Evolutionary conservation across 2,113 vertebrate genomes (phyloP), one percentile per base, ranked within the genome.

Genomic region (Saimiri boliviensis): DNA sequence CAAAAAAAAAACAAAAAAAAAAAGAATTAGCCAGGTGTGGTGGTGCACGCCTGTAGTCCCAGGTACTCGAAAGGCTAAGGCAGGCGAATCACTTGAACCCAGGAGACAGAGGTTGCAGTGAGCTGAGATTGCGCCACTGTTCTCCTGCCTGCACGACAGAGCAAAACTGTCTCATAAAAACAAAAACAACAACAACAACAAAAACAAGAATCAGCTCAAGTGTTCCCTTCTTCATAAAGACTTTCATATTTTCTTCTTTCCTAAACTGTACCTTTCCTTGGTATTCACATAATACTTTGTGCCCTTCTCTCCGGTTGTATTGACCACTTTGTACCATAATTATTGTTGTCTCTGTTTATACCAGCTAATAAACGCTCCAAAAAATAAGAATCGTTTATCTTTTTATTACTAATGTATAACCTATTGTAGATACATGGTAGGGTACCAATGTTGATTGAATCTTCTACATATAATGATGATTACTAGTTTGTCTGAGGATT

Each of bases 1-100:
- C n/a, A n/a, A n/a, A n/a, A n/a, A n/a, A n/a, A n/a, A n/a, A n/a
- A n/a, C n/a, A n/a, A n/a, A n/a, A n/a, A n/a, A n/a, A n/a, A n/a
- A n/a, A n/a, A n/a, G n/a, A n/a, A n/a, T 30, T 63, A 30, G 11
- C 60, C 5, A 1, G 5, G 60, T 5, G 0, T 30, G 27, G 27
- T 63, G 60, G 11, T 2, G 0, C 27, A 63, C 1, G 12, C 60
- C 12, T 2, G 13, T 63, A 30, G 60, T 63, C 60, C 60, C 27
- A 63, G 60, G 12, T 32, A 14, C 12, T 63, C 11, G 5, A 13
- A 30, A 63, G 27, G 60, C 60, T 63, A 27, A 63, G 60, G 60
- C 12, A 63, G 60, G 27, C 30, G 60, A 32, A 32, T 63, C 60
- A 13, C 60, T 63, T 63, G 60, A 63, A 30, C 27, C 12, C 60